Conservation (phyloP, 2,888 invertebrate genomes). For the Phymatocera aterrima region DNA sequence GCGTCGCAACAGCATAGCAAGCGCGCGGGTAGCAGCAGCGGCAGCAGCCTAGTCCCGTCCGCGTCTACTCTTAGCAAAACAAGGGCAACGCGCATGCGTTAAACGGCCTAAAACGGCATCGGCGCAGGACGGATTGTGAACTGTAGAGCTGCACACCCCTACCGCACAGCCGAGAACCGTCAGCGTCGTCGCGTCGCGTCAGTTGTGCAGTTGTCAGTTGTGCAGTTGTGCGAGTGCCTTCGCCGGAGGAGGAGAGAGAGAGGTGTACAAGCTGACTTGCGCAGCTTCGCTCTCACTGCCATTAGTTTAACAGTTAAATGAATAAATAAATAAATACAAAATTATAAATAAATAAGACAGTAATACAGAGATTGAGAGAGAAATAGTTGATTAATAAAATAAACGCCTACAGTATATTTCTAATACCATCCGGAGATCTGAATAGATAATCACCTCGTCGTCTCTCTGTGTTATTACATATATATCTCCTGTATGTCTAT, state of each 20-base stretch:
- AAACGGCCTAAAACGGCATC: conserved; percentile 54
- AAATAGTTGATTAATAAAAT: neutral
- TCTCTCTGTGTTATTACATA: no score
- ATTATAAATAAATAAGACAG: neutral
- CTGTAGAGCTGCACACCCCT: conserved; percentile 27
- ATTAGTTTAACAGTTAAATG: conserved; percentile 50
- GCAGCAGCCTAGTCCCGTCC: no score
- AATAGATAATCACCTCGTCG: no score
- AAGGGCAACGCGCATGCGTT: conserved; percentile 69
- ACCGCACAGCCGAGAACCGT: no score
- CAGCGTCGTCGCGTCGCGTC: conserved; percentile 61
- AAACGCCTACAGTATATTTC: neutral
- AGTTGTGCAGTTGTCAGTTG: no score
- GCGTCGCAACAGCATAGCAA: neutral
- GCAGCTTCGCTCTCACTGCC: conserved; percentile 68
- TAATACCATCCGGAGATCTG: no score
- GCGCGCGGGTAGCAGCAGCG: neutral
- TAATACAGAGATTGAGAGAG: neutral
- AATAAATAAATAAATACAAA: neutral
- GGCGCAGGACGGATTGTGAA: no score
- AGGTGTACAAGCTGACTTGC: conserved; percentile 55
- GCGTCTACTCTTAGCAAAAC: conserved; percentile 59
- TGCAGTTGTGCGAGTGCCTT: conserved; percentile 74
- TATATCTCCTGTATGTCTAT: no score
- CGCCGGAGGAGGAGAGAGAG: conserved; percentile 71